Conservation (phyloP, 2,797 vertebrate genomes). For the Taeniopygia guttata region DNA sequence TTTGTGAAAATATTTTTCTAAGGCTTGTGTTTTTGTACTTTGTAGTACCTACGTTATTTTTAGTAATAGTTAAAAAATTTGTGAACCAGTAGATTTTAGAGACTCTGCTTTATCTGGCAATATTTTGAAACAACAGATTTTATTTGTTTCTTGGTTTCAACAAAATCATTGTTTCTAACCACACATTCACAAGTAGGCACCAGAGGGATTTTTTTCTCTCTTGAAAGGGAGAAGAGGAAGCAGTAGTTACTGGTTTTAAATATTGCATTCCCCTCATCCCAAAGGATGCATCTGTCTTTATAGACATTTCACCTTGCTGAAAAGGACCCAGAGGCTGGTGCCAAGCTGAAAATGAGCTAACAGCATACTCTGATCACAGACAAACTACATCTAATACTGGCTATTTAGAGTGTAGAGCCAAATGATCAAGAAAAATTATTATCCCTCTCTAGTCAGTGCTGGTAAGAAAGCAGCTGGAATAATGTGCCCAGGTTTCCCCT, state of each 20-base stretch:
- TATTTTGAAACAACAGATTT: constrained; percentile 31
- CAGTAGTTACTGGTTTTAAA: background rate
- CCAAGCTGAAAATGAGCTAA: background rate
- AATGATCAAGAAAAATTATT: background rate
- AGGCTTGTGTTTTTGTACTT: background rate
- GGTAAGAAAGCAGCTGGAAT: background rate
- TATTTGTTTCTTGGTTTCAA: background rate
- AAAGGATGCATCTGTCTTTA: background rate
- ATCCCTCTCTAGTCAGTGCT: background rate
- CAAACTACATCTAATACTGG: background rate
- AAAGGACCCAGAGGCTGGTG: background rate
- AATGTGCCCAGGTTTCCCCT: background rate
- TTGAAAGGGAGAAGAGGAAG: background rate
- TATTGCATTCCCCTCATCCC: background rate
- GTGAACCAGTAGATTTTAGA: background rate
- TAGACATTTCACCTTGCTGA: background rate
- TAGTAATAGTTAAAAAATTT: background rate
- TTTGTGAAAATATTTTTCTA: background rate
- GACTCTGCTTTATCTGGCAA: constrained; percentile 28
- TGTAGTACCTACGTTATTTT: background rate
- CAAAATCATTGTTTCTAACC: background rate
- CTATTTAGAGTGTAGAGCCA: background rate
- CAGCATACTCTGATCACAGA: background rate
- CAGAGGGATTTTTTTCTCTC: background rate
- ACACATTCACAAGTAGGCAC: background rate